phyloP scores from a whole-genome alignment of 2,113 vertebrate species.

The Archilochus colubris region DNA sequence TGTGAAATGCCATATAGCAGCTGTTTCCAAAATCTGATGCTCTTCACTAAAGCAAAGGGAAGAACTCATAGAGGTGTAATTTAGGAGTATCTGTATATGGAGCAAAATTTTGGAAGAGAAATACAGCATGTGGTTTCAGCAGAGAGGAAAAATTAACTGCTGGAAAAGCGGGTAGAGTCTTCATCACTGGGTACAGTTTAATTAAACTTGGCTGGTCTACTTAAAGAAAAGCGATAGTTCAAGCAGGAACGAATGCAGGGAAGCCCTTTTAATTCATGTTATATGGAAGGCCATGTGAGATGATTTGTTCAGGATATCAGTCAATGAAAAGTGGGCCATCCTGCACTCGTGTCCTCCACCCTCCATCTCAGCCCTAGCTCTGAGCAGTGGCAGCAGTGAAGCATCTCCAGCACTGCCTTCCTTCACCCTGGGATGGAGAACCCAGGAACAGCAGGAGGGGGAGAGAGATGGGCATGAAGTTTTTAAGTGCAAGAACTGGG shows the following conservation, averaged over 20 bases:
- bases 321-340: not conserved
- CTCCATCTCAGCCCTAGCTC: not conserved
- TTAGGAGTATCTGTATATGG: not conserved
- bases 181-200: not conserved
- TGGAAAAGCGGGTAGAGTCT: not conserved
- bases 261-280: not conserved
- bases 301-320: not conserved
- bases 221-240: constrained; percentile 3
- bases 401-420: not conserved
- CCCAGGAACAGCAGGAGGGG: not conserved
- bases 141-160: not conserved
- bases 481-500: not conserved
- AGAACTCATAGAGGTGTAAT: not conserved
- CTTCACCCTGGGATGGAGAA: not conserved
- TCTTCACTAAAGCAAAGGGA: not conserved
- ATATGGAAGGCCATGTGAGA: not conserved
- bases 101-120: constrained; percentile 5
- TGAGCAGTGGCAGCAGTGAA: not conserved
- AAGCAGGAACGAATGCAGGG: not conserved
- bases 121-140: not conserved
- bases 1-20: not conserved
- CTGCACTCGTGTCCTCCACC: not conserved
- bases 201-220: constrained; percentile 1
- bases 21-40: not conserved
- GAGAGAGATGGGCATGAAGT: not conserved